Evolutionary conservation across 2,888 invertebrate species (phyloP).

Genomic region (Formica aserva): DNA sequence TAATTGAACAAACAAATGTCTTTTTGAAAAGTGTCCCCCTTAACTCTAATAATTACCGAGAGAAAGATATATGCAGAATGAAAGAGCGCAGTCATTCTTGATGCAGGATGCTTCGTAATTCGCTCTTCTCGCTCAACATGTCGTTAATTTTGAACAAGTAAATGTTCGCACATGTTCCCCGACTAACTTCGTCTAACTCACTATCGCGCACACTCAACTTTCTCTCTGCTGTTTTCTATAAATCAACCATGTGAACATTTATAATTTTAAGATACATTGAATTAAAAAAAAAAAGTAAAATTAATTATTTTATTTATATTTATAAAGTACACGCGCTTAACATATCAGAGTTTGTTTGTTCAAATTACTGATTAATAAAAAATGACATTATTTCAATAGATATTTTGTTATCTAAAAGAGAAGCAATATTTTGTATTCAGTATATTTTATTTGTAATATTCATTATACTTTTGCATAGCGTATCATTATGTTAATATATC

Average conservation of each 20-base stretch:
- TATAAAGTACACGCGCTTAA: neutral
- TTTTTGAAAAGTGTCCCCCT: neutral
- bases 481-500: neutral
- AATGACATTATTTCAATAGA: neutral
- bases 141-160: constrained; percentile 42
- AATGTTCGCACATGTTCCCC: neutral
- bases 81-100: neutral
- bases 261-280: neutral
- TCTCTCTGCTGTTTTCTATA: neutral
- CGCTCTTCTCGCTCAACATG: constrained; percentile 17
- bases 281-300: neutral
- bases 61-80: neutral
- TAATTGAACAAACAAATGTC: neutral
- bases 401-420: neutral
- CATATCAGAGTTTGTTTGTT: neutral
- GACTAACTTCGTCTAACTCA: neutral
- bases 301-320: neutral
- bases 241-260: neutral
- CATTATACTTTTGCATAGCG: neutral
- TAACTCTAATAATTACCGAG: constrained; percentile 13
- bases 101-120: neutral
- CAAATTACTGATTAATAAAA: neutral
- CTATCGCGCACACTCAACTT: neutral
- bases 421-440: neutral
- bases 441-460: neutral